These are phyloP conservation scores for Dasyprocta punctata DNA, from an alignment of 2,113 vertebrate species.

Conservation along the genomic window DNA sequence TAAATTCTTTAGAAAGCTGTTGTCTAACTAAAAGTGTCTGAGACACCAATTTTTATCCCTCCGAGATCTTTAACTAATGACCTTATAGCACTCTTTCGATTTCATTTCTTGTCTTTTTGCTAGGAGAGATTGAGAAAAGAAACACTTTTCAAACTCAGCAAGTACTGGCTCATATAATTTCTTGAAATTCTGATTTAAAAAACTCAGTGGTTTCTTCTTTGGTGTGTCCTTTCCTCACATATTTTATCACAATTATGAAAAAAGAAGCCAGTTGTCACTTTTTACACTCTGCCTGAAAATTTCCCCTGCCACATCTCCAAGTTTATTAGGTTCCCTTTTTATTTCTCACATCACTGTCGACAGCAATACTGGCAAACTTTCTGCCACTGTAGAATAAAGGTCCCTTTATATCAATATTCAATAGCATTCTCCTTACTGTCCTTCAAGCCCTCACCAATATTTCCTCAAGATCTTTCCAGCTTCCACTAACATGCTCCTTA, in stretches of 20 bases:
- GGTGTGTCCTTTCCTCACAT: background rate
- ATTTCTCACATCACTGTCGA: background rate
- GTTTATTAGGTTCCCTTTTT: background rate
- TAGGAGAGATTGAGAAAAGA: slow-evolving; percentile 48
- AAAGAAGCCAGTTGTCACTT: background rate
- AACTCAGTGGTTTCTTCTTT: background rate
- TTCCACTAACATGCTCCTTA: background rate
- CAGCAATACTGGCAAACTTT: background rate
- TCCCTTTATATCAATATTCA: background rate
- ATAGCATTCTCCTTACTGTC: background rate
- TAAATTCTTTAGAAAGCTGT: background rate
- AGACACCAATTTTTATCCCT: background rate
- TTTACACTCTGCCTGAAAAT: slow-evolving; percentile 17
- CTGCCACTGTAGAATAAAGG: background rate
- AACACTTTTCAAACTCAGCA: slow-evolving; percentile 52
- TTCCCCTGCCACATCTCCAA: background rate
- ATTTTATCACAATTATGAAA: slow-evolving; percentile 7
- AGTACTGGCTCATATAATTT: background rate
- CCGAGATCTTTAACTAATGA: background rate
- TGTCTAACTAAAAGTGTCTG: background rate
- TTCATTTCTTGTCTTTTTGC: slow-evolving; percentile 33
- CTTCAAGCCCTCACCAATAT: background rate
- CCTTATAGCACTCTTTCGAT: background rate
- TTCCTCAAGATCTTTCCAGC: background rate
- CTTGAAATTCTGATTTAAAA: background rate